Percentiles rank a stretch among this genome's conserved stretches.
Conservation (phyloP, 2,888 invertebrate genomes). For the Cheilosia grossa region DNA sequence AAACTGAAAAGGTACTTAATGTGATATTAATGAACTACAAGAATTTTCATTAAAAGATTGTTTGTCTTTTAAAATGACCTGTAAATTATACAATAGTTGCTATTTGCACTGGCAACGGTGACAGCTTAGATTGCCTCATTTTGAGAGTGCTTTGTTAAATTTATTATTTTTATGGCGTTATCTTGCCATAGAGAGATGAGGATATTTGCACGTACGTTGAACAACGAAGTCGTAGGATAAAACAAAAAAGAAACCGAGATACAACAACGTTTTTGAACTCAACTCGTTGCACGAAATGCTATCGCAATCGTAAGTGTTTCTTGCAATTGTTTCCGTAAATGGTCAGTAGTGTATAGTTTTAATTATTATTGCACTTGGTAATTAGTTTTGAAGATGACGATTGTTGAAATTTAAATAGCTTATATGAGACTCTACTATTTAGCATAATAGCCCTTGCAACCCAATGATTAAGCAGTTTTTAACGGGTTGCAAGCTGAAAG, state of each 20-base stretch:
- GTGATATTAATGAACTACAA: slow-evolving; percentile 88
- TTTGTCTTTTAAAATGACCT: slow-evolving; percentile 86
- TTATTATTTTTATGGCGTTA: slow-evolving; percentile 50
- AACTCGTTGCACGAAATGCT: not conserved
- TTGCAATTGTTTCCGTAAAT: not conserved
- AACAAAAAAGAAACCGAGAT: not conserved
- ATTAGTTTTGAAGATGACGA: slow-evolving; percentile 26
- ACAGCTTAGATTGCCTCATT: slow-evolving; percentile 77
- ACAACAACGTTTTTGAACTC: slow-evolving; percentile 8
- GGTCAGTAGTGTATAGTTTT: not conserved
- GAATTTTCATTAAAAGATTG: slow-evolving; percentile 87
- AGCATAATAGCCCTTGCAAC: too few species aligned
- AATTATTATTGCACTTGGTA: slow-evolving; percentile 38
- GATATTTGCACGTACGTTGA: slow-evolving; percentile 31
- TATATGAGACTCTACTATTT: not conserved
- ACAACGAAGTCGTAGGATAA: not conserved
- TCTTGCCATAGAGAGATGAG: slow-evolving; percentile 11
- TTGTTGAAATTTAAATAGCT: not conserved
- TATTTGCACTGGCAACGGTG: slow-evolving; percentile 73
- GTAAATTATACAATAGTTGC: slow-evolving; percentile 84
- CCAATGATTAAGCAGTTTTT: too few species aligned
- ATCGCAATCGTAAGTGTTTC: slow-evolving; percentile 1
- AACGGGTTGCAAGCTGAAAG: too few species aligned
- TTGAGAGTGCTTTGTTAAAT: slow-evolving; percentile 52
- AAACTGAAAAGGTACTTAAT: slow-evolving; percentile 82